Evolutionary conservation across 1,140 invertebrate genomes (phyloP), one percentile per base, ranked within the genome.

Genomic region (Drosophila pseudoobscura): DNA sequence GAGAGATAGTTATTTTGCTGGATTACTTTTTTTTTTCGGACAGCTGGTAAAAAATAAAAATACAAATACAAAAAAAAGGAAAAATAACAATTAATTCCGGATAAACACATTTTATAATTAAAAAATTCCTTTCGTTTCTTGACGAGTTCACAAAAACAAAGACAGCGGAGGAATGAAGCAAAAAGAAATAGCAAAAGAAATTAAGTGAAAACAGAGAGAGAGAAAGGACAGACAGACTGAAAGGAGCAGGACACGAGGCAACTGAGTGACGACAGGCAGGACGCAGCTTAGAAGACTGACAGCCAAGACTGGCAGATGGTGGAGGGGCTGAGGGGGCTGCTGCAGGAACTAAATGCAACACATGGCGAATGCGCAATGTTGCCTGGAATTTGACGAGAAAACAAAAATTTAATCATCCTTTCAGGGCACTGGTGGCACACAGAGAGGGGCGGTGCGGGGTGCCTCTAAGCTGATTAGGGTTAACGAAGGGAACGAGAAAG

Each of bases 31-130:
- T 63, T 45, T 45, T 45, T 41, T 56, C 26, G 53, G 60, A 13
- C 53, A 74, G 63, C 64, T 70, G 64, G 53, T 57, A 35, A 57
- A 70, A 57, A 35, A 15, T 50, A 69, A 44, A 20, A 7, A 65
- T n/a, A 13, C 3, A 9, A 31, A 2, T 44, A n/a, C 15, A n/a
- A 58, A 35, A 17, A 52, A 71, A 70, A 22, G 13, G 20, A 11
- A 22, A 49, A 70, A 80, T 68, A 78, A 87, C 82, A 87, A 87
- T 87, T 87, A 87, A 87, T 87, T 87, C 78, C 70, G 82, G 82
- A 87, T 88, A 87, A 87, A 87, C 83, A 88, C 83, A 87, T 88
- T 87, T 87, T 87, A 80, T 87, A 87, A 87, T 87, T 87, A 87
- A 87, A 87, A 87, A 87, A 87, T 87, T 87, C 82, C 70, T 78